phyloP scores from a whole-genome alignment of 2,888 invertebrate genomes.

The Acronicta aceris region DNA sequence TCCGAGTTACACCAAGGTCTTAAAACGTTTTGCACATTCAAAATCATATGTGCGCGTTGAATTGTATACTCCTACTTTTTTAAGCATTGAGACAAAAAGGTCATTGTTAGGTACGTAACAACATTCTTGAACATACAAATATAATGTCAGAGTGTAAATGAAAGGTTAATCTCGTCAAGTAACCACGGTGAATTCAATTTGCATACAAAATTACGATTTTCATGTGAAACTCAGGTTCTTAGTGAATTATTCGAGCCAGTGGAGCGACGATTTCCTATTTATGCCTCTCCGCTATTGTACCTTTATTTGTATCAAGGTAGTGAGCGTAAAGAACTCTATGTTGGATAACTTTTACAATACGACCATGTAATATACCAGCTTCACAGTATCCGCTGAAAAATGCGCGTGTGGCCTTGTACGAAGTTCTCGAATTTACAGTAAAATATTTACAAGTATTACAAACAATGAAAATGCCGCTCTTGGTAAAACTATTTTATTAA shows the following conservation, averaged over 20 bases:
- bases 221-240: slow-evolving; percentile 83
- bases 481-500: too few relatives aligned
- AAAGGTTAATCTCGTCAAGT: slow-evolving; percentile 69
- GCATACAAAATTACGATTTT: slow-evolving; percentile 86
- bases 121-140: slow-evolving; percentile 50
- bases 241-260: slow-evolving; percentile 85
- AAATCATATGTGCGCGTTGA: slow-evolving; percentile 15
- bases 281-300: slow-evolving; percentile 80
- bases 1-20: slow-evolving; percentile 4
- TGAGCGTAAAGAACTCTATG: slow-evolving; percentile 75
- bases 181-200: slow-evolving; percentile 78
- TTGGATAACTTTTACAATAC: slow-evolving; percentile 67
- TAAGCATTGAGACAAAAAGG: slow-evolving; percentile 49
- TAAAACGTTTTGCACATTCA: slow-evolving; percentile 13
- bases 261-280: slow-evolving; percentile 87
- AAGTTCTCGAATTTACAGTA: slow-evolving; percentile 2
- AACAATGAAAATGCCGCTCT: too few relatives aligned
- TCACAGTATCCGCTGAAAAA: slow-evolving; percentile 30
- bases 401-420: slow-evolving; percentile 2
- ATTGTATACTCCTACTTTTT: slow-evolving; percentile 39
- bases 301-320: slow-evolving; percentile 84
- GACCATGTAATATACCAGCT: slow-evolving; percentile 35
- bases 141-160: slow-evolving; percentile 64
- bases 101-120: slow-evolving; percentile 49
- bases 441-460: too few relatives aligned